phyloP scores from a whole-genome alignment of 2,797 vertebrate genomes.

The Picus viridis region DNA sequence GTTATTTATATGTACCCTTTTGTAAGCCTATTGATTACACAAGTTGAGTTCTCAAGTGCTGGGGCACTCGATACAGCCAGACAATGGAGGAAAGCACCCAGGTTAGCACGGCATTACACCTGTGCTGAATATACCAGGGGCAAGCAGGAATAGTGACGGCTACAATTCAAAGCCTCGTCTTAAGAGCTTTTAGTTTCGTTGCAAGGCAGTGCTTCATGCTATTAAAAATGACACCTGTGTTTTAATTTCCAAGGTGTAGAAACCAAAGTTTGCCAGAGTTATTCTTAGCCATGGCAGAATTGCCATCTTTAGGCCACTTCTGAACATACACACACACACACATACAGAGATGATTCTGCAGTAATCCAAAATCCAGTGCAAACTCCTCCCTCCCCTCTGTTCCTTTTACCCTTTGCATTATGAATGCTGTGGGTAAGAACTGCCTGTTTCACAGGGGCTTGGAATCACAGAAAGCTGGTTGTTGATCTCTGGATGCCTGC shows the following conservation, averaged over 20 bases:
- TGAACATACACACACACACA: not conserved
- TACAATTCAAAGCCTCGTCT: not conserved
- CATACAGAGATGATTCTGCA: not conserved
- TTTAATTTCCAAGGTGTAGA: not conserved
- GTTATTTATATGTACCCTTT: conserved; percentile 39
- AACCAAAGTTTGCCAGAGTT: not conserved
- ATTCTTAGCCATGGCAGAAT: conserved; percentile 13
- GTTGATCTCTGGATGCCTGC: conserved; percentile 80
- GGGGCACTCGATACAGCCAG: not conserved
- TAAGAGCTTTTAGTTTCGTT: not conserved
- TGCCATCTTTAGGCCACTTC: conserved; percentile 44
- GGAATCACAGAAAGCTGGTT: conserved; percentile 76
- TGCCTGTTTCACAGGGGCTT: conserved; percentile 60
- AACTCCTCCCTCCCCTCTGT: conserved; percentile 35
- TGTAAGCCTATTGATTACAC: conserved; percentile 1
- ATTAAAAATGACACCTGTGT: not conserved
- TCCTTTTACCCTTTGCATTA: conserved; percentile 30
- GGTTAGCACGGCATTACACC: not conserved
- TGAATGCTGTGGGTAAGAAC: conserved; percentile 65
- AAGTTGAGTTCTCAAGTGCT: conserved; percentile 10
- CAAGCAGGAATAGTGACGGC: not conserved
- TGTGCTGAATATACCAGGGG: not conserved
- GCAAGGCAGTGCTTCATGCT: fast-evolving
- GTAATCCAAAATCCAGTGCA: conserved; percentile 7
- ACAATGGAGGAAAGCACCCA: not conserved